Percentiles rank a stretch among this genome's conserved stretches.
These are phyloP conservation scores for Hylaeus volcanicus DNA, from an alignment of 1,140 invertebrate species.

Conservation along the genomic window DNA sequence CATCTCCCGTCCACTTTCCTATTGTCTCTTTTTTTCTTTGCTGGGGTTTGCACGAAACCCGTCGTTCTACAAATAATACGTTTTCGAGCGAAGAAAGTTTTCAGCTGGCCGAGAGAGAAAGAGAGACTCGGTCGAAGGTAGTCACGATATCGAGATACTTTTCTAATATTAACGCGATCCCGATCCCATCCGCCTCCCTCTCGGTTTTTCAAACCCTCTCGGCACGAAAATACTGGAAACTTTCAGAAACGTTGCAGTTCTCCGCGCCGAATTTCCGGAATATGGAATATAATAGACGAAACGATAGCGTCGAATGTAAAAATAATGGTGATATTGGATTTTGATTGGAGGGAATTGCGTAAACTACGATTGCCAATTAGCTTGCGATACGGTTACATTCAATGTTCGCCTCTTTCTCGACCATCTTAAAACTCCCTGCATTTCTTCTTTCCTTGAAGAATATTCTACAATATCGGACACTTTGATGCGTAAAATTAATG, in stretches of 20 bases:
- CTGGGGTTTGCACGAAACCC: constrained; percentile 36
- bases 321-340: too few species aligned
- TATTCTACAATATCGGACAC: background rate
- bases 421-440: too few species aligned
- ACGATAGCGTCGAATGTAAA: too few species aligned
- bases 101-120: background rate
- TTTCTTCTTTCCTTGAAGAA: background rate
- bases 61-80: constrained; percentile 51
- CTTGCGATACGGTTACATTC: too few species aligned
- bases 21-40: background rate
- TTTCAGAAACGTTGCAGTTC: too few species aligned
- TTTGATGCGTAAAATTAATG: background rate
- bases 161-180: constrained; percentile 30
- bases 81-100: constrained; percentile 4
- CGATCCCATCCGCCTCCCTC: background rate
- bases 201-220: background rate
- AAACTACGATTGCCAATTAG: too few species aligned
- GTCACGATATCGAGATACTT: constrained; percentile 35
- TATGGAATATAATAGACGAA: too few species aligned
- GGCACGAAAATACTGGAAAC: background rate
- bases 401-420: too few species aligned
- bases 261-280: too few species aligned
- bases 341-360: too few species aligned
- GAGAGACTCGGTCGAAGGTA: background rate
- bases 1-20: constrained; percentile 43